Conservation (phyloP, 2,797 vertebrate genomes). For the Poliocrania exsul region DNA sequence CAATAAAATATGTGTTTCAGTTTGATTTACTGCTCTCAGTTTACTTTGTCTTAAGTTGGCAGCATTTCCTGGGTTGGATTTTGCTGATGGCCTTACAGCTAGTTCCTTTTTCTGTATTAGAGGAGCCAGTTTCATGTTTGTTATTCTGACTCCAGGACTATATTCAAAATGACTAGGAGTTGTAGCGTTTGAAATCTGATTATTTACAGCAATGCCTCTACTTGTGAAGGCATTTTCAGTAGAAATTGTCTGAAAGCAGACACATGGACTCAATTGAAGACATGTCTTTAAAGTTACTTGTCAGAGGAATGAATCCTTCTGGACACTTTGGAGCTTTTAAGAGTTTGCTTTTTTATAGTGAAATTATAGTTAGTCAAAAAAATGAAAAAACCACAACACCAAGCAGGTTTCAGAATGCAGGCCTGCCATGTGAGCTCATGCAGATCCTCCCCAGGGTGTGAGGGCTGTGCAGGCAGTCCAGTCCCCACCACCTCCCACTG, state of each 20-base stretch:
- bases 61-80: slow-evolving; percentile 49
- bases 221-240: slow-evolving; percentile 39
- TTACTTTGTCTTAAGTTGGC: slow-evolving; percentile 55
- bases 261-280: slow-evolving; percentile 63
- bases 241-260: slow-evolving; percentile 39
- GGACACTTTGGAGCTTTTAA: slow-evolving; percentile 21
- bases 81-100: slow-evolving; percentile 51
- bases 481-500: background rate
- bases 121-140: slow-evolving; percentile 28
- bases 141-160: slow-evolving; percentile 37
- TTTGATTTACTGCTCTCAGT: slow-evolving; percentile 60
- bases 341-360: background rate
- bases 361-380: background rate
- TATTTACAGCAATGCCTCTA: slow-evolving; percentile 57
- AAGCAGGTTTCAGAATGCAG: background rate
- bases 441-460: background rate
- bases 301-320: slow-evolving; percentile 39
- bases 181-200: slow-evolving; percentile 36
- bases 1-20: slow-evolving; percentile 46
- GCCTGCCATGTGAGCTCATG: background rate
- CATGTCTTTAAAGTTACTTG: slow-evolving; percentile 51
- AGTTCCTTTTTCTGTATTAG: slow-evolving; percentile 17
- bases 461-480: background rate
- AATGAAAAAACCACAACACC: accelerated
- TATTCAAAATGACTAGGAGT: slow-evolving; percentile 40